Evolutionary conservation across 2,113 vertebrate species (phyloP).

Genomic region (Cinclus cinclus): DNA sequence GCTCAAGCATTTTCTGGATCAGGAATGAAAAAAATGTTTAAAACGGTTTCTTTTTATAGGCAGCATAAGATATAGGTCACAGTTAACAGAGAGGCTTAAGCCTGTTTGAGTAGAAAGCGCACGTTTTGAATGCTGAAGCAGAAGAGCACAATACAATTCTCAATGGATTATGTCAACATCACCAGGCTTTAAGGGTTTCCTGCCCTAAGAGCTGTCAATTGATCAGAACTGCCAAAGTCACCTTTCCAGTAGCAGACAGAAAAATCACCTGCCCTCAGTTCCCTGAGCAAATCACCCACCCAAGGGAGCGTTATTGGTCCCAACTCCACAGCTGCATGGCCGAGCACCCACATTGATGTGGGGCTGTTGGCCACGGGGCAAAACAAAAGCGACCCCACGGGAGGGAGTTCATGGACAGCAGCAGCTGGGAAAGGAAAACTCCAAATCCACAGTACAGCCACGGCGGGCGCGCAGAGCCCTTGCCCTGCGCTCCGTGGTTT

Average conservation of each 20-base stretch:
- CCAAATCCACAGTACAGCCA: background rate
- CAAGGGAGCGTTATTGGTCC: background rate
- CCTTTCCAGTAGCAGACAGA: background rate
- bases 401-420: background rate
- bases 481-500: fast-evolving
- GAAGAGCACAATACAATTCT: background rate
- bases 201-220: background rate
- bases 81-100: background rate
- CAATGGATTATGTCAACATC: background rate
- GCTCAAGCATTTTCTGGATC: background rate
- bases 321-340: fast-evolving
- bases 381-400: background rate
- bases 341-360: background rate
- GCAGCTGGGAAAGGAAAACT: background rate
- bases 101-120: background rate
- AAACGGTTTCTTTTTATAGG: background rate
- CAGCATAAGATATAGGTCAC: background rate
- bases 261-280: background rate
- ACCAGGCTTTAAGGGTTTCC: background rate
- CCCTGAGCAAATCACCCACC: too few species aligned
- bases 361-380: background rate
- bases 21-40: background rate
- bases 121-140: background rate
- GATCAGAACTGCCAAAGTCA: background rate
- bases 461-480: background rate